A percentile compares a stretch with the other conserved stretches of the same genome.
phyloP scores from a whole-genome alignment of 1,140 invertebrate species.

The Apis dorsata region DNA sequence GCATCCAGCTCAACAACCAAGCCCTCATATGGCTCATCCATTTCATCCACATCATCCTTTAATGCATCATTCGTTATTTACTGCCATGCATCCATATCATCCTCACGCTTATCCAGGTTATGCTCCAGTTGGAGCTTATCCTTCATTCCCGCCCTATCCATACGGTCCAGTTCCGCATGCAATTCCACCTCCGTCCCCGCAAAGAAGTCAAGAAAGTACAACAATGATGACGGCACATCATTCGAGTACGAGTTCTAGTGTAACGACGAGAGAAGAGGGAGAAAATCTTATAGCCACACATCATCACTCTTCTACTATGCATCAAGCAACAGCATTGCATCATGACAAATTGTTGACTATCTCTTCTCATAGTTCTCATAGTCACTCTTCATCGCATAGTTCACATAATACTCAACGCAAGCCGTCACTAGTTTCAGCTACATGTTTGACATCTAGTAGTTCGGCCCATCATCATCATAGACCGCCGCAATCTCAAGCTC shows the following conservation, averaged over 20 bases:
- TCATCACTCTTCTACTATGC: conserved; percentile 76
- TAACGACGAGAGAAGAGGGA: conserved; percentile 80
- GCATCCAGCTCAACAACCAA: conserved; percentile 85
- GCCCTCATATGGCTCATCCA: conserved; percentile 82
- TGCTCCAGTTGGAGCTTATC: conserved; percentile 80
- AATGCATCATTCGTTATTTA: conserved; percentile 85
- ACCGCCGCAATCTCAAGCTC: conserved; percentile 75
- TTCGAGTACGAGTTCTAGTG: conserved; percentile 82
- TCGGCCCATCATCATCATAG: conserved; percentile 80
- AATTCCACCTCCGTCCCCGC: conserved; percentile 85
- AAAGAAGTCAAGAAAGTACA: conserved; percentile 83
- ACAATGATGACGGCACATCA: conserved; percentile 86
- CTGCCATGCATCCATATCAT: conserved; percentile 85
- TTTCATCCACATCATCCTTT: conserved; percentile 84
- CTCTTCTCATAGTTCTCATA: conserved; percentile 75
- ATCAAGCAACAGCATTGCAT: conserved; percentile 76
- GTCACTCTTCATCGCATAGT: conserved; percentile 74
- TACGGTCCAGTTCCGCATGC: conserved; percentile 87
- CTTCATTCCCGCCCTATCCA: conserved; percentile 83
- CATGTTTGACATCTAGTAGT: conserved; percentile 78
- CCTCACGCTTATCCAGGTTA: conserved; percentile 86
- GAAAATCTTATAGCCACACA: conserved; percentile 79
- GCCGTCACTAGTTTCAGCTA: conserved; percentile 74
- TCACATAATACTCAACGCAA: conserved; percentile 74
- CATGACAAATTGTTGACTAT: conserved; percentile 77